phyloP scores from a whole-genome alignment of 2,797 vertebrate genomes.

The Stomatorhinus walkeri region DNA sequence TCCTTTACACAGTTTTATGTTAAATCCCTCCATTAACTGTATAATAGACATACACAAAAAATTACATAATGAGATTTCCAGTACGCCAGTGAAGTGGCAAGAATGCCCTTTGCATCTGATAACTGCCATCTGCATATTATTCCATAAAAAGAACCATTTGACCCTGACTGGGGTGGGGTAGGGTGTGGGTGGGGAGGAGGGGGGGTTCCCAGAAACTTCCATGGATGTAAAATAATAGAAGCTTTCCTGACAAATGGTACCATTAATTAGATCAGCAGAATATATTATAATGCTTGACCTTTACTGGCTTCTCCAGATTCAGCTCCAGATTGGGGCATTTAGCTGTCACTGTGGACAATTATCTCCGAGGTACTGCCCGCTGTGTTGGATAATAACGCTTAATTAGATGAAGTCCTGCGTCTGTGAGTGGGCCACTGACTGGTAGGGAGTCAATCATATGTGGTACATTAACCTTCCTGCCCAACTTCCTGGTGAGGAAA shows the following conservation, averaged over 20 bases:
- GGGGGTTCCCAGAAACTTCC: constrained; percentile 34
- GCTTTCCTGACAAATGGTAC: constrained; percentile 44
- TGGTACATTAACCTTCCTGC: constrained; percentile 46
- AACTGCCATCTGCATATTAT: background rate
- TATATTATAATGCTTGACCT: constrained; percentile 60
- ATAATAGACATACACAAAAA: constrained; percentile 6
- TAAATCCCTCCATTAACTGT: background rate
- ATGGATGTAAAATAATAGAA: constrained; percentile 39
- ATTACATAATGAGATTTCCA: background rate
- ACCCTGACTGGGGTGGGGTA: constrained; percentile 17
- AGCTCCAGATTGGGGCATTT: constrained; percentile 65
- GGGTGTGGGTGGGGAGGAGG: no score
- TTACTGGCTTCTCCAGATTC: constrained; percentile 56
- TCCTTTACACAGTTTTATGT: background rate
- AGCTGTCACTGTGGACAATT: constrained; percentile 64
- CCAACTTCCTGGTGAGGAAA: constrained; percentile 50
- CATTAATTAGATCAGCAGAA: constrained; percentile 58
- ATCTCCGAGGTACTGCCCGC: constrained; percentile 66
- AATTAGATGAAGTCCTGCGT: constrained; percentile 52
- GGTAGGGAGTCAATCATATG: constrained; percentile 57
- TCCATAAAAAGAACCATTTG: constrained; percentile 30
- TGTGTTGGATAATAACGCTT: constrained; percentile 66
- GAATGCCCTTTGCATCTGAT: constrained; percentile 22
- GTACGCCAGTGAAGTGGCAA: constrained; percentile 17
- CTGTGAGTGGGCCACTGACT: constrained; percentile 29